Evolutionary conservation across 92 coral and sea anemone genomes (phyloP), one percentile per base, ranked within the genome.

Genomic region (Porites cylindrica): DNA sequence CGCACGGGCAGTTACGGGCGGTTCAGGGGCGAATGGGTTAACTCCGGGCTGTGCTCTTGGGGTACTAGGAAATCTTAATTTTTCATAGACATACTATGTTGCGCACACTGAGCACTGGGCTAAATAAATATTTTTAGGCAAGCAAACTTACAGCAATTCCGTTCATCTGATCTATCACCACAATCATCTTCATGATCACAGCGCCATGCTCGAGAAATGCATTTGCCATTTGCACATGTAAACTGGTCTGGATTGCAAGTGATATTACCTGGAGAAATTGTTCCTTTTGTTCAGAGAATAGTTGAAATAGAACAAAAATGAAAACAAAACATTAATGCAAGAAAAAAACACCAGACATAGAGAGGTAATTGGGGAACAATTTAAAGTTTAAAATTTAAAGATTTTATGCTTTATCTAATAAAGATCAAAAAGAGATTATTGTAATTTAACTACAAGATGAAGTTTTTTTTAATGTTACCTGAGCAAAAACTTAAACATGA

Each of bases 151-250:
- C 96, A 85, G 19, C 96, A 93, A 24, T 93, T 78, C 70, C 14
- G 51, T 76, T 93, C 96, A 83, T 93, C 96, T 20, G 90, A 82
- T 16, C 74, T 17, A 75, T 93, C 96, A 7, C 77, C 90, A 83
- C 96, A 93, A 68, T 93, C 96, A 61, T 90, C 74, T 51, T 93
- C 91, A 59, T 77, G 66, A 54, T 93, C 96, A 93, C 96, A 93
- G 6, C 47, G 85, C 96, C 96, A 93, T 8, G 74, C 73, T 10
- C 51, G 66, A 18, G 91, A 77, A 23, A 93, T 93, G 64, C 96
- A 93, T 54, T 87, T 88, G 58, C 91, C 90, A 60, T 90, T 86
- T 21, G 54, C 86, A 32, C 94, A 91, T 52, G 92, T 77, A 51
- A 88, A 91, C 82, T 91, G 86, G 19, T 62, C 61, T 4, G 79